phyloP scores from a whole-genome alignment of 2,113 vertebrate species.

The Mixornis gularis region DNA sequence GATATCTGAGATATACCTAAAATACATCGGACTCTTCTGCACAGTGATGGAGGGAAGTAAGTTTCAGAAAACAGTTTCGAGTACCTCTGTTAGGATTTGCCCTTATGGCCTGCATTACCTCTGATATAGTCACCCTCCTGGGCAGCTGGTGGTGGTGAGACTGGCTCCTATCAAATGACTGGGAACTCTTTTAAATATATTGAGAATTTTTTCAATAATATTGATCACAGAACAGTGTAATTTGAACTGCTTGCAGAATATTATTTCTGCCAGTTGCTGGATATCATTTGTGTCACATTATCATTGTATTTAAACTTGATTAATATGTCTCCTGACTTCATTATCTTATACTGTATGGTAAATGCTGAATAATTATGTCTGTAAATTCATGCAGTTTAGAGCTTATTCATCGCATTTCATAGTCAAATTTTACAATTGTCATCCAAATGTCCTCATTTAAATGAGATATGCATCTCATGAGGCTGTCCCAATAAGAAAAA shows the following conservation, averaged over 20 bases:
- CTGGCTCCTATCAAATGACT: not conserved
- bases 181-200: not conserved
- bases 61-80: not conserved
- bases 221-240: not conserved
- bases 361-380: not conserved
- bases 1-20: not conserved
- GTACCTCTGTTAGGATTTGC: not conserved
- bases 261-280: not conserved
- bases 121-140: not conserved
- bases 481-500: not conserved
- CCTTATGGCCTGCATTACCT: not conserved
- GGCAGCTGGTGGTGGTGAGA: not conserved
- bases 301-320: slow-evolving; percentile 10
- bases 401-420: slow-evolving; percentile 4
- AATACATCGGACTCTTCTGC: not conserved
- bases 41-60: not conserved
- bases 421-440: slow-evolving; percentile 20
- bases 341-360: not conserved
- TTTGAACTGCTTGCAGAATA: not conserved
- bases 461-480: not conserved
- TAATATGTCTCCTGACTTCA: not conserved
- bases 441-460: slow-evolving; percentile 19
- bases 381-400: slow-evolving; percentile 9
- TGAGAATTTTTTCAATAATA: not conserved
- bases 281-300: not conserved